phyloP scores from a whole-genome alignment of 2,797 vertebrate species.

The Scomberomorus guttatus region DNA sequence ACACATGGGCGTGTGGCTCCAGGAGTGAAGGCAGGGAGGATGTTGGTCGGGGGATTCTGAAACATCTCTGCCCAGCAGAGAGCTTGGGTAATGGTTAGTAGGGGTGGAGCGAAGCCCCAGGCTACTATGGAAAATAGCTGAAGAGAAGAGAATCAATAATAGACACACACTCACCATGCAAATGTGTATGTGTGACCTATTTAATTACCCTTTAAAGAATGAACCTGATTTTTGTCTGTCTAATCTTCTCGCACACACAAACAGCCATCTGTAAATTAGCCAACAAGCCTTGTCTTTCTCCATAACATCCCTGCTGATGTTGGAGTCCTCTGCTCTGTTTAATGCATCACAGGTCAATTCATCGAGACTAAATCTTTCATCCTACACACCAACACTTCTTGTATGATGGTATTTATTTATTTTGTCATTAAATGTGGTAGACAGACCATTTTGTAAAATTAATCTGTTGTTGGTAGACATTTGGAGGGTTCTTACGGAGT shows the following conservation, averaged over 20 bases:
- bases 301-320: not conserved
- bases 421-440: not conserved
- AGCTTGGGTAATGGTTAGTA: slow-evolving; percentile 76
- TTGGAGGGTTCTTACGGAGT: not conserved
- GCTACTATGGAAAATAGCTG: slow-evolving; percentile 73
- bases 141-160: slow-evolving; percentile 76
- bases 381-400: not conserved
- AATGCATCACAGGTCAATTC: not conserved
- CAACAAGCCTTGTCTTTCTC: slow-evolving; percentile 13
- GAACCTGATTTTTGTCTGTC: slow-evolving; percentile 15
- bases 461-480: slow-evolving; percentile 4
- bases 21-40: not conserved
- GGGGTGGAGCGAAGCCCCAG: slow-evolving; percentile 72
- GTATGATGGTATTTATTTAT: slow-evolving; percentile 7
- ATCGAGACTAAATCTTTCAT: not conserved
- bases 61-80: slow-evolving; percentile 64
- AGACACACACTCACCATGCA: slow-evolving; percentile 60
- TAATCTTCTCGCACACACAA: slow-evolving; percentile 3
- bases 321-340: not conserved
- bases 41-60: slow-evolving; percentile 3
- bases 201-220: slow-evolving; percentile 48
- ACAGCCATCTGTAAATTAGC: slow-evolving; percentile 20
- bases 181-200: slow-evolving; percentile 18
- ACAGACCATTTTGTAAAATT: not conserved
- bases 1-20: slow-evolving; percentile 11